phyloP scores from a whole-genome alignment of 2,888 invertebrate genomes.

The Nymphalis polychloros region DNA sequence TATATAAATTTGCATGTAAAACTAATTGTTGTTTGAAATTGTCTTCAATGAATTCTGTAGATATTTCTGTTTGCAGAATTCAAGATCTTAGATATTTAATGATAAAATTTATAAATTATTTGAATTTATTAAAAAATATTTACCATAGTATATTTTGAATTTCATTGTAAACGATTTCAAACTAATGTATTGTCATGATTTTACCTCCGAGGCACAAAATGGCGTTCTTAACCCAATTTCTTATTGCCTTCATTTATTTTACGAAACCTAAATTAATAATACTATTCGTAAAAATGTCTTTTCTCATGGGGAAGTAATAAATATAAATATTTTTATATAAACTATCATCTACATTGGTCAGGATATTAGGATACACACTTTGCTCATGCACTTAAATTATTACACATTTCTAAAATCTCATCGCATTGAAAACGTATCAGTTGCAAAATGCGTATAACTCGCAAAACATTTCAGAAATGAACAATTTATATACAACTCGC shows the following conservation, averaged over 20 bases:
- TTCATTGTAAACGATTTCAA: constrained; percentile 37
- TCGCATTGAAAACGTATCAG: constrained; percentile 21
- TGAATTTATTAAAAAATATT: constrained; percentile 6
- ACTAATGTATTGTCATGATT: constrained; percentile 70
- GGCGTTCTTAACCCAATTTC: constrained; percentile 75
- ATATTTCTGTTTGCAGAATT: neutral
- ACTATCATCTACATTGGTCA: constrained; percentile 78
- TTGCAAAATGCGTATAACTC: constrained; percentile 39
- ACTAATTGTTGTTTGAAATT: constrained; percentile 53
- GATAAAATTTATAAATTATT: constrained; percentile 16
- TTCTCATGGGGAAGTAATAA: constrained; percentile 74
- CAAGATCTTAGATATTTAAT: constrained; percentile 12
- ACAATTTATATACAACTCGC: constrained; percentile 38
- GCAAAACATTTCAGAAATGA: constrained; percentile 38
- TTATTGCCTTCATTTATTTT: constrained; percentile 70
- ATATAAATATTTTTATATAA: constrained; percentile 73
- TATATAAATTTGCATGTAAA: constrained; percentile 50
- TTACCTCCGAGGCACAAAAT: constrained; percentile 71
- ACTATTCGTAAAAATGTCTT: constrained; percentile 83
- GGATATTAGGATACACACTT: constrained; percentile 76
- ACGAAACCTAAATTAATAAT: constrained; percentile 80
- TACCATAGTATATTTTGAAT: neutral
- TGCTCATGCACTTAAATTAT: constrained; percentile 48
- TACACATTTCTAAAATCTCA: constrained; percentile 37
- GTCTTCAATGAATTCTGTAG: constrained; percentile 50